These are phyloP conservation scores for Catonia carolina DNA, from an alignment of 2,888 invertebrate species.

Conservation along the genomic window DNA sequence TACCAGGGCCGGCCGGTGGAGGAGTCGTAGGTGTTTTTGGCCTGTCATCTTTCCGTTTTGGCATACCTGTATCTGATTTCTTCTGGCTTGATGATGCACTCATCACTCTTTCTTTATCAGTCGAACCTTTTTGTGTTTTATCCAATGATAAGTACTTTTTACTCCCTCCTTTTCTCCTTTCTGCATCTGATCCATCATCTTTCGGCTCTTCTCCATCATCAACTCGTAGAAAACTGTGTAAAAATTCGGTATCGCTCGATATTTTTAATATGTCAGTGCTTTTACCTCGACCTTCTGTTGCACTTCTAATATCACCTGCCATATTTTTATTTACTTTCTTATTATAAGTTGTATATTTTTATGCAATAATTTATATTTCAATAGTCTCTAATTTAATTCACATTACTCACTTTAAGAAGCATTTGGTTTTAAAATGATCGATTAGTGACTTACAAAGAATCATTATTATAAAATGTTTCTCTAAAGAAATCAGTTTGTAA, in stretches of 20 bases:
- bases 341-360: too few species aligned
- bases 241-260: constrained; percentile 52
- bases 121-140: neutral
- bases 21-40: constrained; percentile 22
- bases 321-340: too few species aligned
- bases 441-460: too few species aligned
- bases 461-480: too few species aligned
- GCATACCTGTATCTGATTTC: constrained; percentile 5
- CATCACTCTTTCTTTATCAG: constrained; percentile 4
- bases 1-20: constrained; percentile 30
- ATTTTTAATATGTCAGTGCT: constrained; percentile 31
- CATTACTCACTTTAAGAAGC: too few species aligned
- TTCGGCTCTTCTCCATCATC: constrained; percentile 41
- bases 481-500: too few species aligned
- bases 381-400: too few species aligned
- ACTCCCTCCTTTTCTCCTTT: constrained; percentile 5
- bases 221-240: constrained; percentile 72
- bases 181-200: constrained; percentile 15
- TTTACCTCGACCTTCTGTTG: constrained; percentile 22
- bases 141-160: constrained; percentile 20
- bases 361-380: too few species aligned
- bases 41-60: constrained; percentile 14
- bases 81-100: constrained; percentile 6
- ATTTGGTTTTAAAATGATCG: too few species aligned
- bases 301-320: constrained; percentile 20